Conservation (phyloP, 2,113 vertebrate species). For the Elaphurus davidianus region DNA sequence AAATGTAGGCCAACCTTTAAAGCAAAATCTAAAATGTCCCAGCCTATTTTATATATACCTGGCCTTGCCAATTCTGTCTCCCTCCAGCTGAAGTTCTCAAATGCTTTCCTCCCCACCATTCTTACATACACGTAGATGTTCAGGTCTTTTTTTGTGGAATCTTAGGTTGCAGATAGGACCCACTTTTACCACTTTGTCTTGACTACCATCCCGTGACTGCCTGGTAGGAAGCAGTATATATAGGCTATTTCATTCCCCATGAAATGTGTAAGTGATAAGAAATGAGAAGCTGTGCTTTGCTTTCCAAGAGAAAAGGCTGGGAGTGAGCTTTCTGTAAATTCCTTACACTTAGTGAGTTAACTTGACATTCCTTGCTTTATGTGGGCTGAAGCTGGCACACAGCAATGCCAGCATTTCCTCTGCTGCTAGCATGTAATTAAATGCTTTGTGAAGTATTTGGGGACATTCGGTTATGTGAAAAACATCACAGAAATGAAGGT, state of each 20-base stretch:
- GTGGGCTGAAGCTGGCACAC: constrained; percentile 39
- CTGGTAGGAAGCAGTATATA: background rate
- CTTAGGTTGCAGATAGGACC: background rate
- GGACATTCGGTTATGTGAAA: constrained; percentile 52
- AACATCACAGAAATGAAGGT: constrained; percentile 36
- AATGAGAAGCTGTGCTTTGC: background rate
- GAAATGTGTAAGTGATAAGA: background rate
- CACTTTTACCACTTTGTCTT: background rate
- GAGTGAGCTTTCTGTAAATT: constrained; percentile 36
- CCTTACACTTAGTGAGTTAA: background rate
- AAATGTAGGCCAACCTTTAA: constrained; percentile 68
- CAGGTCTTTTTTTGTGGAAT: background rate
- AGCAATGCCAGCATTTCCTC: constrained; percentile 52
- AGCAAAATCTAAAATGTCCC: constrained; percentile 39
- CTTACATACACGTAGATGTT: background rate
- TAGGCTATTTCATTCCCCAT: background rate
- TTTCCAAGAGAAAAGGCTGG: constrained; percentile 29
- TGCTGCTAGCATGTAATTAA: constrained; percentile 55
- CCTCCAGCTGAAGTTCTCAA: constrained; percentile 3
- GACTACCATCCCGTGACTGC: background rate
- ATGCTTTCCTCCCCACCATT: background rate
- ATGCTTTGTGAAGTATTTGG: constrained; percentile 62
- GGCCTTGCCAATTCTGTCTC: constrained; percentile 7
- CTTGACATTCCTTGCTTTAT: background rate
- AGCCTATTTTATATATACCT: background rate